A percentile compares a stretch with the other conserved stretches of the same genome.
Conservation (phyloP, 2,113 vertebrate species). For the Cheilinus undulatus region DNA sequence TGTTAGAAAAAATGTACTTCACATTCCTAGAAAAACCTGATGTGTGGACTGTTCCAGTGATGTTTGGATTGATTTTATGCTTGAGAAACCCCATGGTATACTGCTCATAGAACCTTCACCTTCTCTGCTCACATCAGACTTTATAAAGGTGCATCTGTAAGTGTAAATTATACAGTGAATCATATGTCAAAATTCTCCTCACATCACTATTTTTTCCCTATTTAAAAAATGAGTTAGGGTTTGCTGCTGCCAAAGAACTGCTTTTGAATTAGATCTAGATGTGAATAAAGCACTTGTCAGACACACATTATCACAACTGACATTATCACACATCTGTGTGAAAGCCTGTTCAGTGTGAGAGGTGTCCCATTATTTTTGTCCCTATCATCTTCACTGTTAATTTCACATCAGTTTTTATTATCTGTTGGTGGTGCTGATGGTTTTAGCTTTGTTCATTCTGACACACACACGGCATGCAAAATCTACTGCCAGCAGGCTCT, state of each 20-base stretch:
- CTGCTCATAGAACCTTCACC: neutral
- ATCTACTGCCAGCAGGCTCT: too few species aligned
- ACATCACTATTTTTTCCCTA: neutral
- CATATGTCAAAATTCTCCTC: too few species aligned
- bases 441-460: too few species aligned
- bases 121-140: neutral
- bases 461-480: too few species aligned
- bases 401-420: constrained; percentile 3
- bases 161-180: too few species aligned
- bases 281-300: neutral
- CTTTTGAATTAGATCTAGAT: neutral
- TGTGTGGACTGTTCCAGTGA: neutral
- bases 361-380: neutral
- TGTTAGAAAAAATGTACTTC: neutral
- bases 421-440: constrained; percentile 2
- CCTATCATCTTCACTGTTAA: constrained; percentile 4
- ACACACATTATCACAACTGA: too few species aligned
- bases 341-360: constrained; percentile 11
- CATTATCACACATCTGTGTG: constrained; percentile 11
- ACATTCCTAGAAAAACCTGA: neutral
- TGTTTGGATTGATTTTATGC: neutral
- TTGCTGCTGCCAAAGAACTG: neutral
- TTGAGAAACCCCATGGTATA: neutral
- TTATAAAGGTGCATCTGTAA: too few species aligned
- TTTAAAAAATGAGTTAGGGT: neutral